Base-by-base conservation (phyloP, 2,888 invertebrate species). In the Habrosyne pyritoides region DNA sequence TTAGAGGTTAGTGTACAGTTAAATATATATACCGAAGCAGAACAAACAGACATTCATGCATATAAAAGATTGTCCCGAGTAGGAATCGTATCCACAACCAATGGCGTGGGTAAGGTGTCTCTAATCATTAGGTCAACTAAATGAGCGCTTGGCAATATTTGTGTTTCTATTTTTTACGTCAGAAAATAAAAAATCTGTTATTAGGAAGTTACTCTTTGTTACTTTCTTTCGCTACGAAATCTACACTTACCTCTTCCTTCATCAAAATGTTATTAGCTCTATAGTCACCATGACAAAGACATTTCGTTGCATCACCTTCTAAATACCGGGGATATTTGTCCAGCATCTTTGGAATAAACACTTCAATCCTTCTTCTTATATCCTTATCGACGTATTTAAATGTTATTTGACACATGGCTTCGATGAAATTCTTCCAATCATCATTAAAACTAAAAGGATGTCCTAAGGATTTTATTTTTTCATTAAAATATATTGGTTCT, bases 271-370 rank as follows among this genome's bases (percentile, higher is more conserved):
- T 82, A 53, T 72, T 76, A 0, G 71, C 55, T 14, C 75, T 71
- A 14, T 63, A 78, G 54, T 83, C 83, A 2, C 77, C 77, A 47
- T 84, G 82, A 24, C 75, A 75, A n/a, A 81, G 55, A 28, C 76
- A 76, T 4, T 57, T 59, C 2, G 57, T 57, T 4, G 61, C 56
- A 0, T 58, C 48, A n/a, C 72, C 67, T 1, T 26, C 54, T 6
- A 71, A 56, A 54, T 73, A 77, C 47, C 64, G 60, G 2, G 55
- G 54, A 60, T 67, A 72, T 54, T 68, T 79, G 2, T 71, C 59
- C 24, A 63, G 51, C 1, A 67, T 60, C n/a, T 47, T 61, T 36
- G 63, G 66, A 3, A 74, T 53, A 18, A 63, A 71, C 10, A 59
- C 54, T n/a, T 59, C 61, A 18, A 73, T 65, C 57, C 69, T 75